Evolutionary conservation across 1,140 invertebrate genomes (phyloP).

Genomic region (Pissodes strobi): DNA sequence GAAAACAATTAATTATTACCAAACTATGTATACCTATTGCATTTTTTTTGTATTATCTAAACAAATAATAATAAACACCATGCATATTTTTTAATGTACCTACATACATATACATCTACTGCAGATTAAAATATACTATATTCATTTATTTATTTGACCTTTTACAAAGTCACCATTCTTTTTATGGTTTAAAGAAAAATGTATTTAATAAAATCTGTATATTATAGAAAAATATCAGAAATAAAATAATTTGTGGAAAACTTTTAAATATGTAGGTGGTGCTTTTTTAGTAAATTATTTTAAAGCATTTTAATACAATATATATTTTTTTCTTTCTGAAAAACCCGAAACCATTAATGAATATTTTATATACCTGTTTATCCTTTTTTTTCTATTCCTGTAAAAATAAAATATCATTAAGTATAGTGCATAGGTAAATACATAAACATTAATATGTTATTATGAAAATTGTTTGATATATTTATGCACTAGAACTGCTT

Average conservation of each 20-base stretch:
- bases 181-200: neutral
- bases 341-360: neutral
- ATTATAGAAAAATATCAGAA: neutral
- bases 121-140: neutral
- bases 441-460: neutral
- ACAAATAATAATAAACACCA: neutral
- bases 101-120: neutral
- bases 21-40: neutral
- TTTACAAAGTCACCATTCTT: neutral
- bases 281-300: neutral
- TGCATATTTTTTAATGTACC: neutral
- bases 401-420: neutral
- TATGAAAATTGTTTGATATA: neutral
- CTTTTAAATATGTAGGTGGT: neutral
- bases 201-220: neutral
- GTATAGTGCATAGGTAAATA: neutral
- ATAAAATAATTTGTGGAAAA: neutral
- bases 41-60: neutral
- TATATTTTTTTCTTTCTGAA: neutral
- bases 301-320: neutral
- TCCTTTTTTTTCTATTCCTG: neutral
- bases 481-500: neutral
- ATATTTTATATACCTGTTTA: neutral
- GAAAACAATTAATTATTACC: neutral
- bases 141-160: neutral